Evolutionary conservation across 2,113 vertebrate species (phyloP), one percentile per base, ranked within the genome.

Genomic region (Pardalotus punctatus): DNA sequence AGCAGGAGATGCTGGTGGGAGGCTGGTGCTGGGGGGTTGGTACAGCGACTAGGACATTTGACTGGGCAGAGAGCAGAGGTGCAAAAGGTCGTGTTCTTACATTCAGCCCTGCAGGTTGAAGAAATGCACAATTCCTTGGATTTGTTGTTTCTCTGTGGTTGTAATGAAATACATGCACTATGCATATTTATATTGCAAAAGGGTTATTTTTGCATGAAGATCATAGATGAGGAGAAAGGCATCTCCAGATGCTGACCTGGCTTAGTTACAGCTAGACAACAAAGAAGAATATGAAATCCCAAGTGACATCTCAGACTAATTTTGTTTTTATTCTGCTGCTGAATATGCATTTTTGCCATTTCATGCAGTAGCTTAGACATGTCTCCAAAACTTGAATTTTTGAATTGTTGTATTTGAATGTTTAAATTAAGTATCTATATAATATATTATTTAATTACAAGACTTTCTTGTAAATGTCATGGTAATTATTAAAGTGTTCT

Each of bases 31-130:
- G 18, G 31, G 29, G 22, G 7, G 1, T 27, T n/a, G 48, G 9
- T 51, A 29, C 24, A 1, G 2, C 0, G 0, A n/a, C 0, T 0
- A 36, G 51, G 35, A 48, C 29, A 22, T 54, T 35, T 60, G 33
- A 40, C 60, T 67, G 57, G 42, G 43, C 53, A 56, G 38, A 50
- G 8, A 73, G 29, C 64, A 77, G 57, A n/a, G 25, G 35, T 56
- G n/a, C 45, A 69, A 45, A 91, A 93, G 31, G 53, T 77, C 36
- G 3, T 6, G 14, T 69, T 85, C n/a, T 33, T 29, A 8, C 27
- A 15, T 2, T 4, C 47, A 74, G 90, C 79, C 53, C 74, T 27
- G 57, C 5, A 1, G 57, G 57, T 21, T 3, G 1, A 51, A 82
- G 43, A 79, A 87, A 35, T 12, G 12, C 65, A 28, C 8, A 8